Evolutionary conservation across 1,140 invertebrate genomes (phyloP).

Genomic region (Lepidurus packardi): DNA sequence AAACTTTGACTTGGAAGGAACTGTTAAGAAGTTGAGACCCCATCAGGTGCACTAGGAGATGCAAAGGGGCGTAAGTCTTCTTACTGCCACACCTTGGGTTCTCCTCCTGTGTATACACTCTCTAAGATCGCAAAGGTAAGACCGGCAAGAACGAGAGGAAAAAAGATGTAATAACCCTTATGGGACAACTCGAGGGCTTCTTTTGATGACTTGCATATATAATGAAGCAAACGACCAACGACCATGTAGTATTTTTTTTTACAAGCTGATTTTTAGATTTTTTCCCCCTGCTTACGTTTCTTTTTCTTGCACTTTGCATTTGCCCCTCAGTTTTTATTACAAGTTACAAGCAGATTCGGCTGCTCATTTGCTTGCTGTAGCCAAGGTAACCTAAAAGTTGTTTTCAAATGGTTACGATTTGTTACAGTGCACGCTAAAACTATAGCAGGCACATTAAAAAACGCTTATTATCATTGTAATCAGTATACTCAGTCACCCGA

Average conservation of each 20-base stretch:
- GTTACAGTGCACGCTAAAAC: too few species aligned
- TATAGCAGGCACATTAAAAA: too few species aligned
- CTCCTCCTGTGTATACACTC: neutral
- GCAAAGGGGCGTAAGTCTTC: neutral
- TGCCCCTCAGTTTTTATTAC: too few species aligned
- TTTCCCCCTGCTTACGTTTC: too few species aligned
- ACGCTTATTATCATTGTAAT: too few species aligned
- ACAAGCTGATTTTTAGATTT: neutral
- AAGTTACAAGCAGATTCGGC: too few species aligned
- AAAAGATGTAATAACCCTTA: neutral
- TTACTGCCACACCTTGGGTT: neutral
- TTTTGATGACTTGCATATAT: slow-evolving; percentile 22
- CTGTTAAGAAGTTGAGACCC: neutral
- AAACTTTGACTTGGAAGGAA: neutral
- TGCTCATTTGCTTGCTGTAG: too few species aligned
- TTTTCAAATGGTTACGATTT: too few species aligned
- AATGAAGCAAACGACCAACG: neutral
- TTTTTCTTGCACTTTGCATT: too few species aligned
- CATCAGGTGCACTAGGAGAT: neutral
- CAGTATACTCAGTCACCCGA: too few species aligned
- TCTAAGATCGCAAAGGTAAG: neutral
- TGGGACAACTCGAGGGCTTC: neutral
- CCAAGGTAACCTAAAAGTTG: too few species aligned
- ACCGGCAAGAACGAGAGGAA: neutral
- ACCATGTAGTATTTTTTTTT: neutral